Evolutionary conservation across 2,113 vertebrate genomes (phyloP), one percentile per base, ranked within the genome.

Genomic region (Morone chrysops): DNA sequence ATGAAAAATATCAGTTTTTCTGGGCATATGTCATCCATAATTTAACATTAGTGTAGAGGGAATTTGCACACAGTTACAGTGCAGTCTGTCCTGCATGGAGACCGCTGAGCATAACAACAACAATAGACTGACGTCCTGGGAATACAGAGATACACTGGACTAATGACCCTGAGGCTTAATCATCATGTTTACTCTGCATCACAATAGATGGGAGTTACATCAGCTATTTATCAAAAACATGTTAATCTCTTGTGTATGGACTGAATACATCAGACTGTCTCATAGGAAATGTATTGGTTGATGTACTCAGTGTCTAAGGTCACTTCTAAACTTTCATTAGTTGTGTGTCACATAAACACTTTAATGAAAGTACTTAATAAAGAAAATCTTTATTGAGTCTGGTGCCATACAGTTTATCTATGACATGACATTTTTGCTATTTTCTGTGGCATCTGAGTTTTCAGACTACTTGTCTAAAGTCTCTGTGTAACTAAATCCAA

Each of bases 121-220:
- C 50, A 54, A 36, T 16, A 80, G 70, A 77, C 60, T 84, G 22
- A 78, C 86, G 72, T 84, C 89, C 17, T 76, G 81, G 85, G 89
- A 56, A 83, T 82, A 67, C 38, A 75, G 3, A 9, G 53, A 48
- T 62, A 5, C 6, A 10, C 20, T 84, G 84, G 90, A 93, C 86
- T 76, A 82, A 92, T 92, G 89, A 90, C 84, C 78, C 77, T 72
- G 59, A 77, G 82, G 80, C 74, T 31, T 90, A 88, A 86, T 90
- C 80, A 89, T 69, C 48, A 31, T 92, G 89, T 92, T 89, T 89
- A 89, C 82, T 63, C 18, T 70, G 36, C 54, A 16, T 54, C 68
- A 79, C 25, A 68, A 53, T 14, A 67, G 40, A 53, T 40, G 59
- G 57, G 45, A 43, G 53, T 81, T 87, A 71, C 82, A 80, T 86